phyloP scores from a whole-genome alignment of 2,113 vertebrate genomes.

The Cephalopterus ornatus region DNA sequence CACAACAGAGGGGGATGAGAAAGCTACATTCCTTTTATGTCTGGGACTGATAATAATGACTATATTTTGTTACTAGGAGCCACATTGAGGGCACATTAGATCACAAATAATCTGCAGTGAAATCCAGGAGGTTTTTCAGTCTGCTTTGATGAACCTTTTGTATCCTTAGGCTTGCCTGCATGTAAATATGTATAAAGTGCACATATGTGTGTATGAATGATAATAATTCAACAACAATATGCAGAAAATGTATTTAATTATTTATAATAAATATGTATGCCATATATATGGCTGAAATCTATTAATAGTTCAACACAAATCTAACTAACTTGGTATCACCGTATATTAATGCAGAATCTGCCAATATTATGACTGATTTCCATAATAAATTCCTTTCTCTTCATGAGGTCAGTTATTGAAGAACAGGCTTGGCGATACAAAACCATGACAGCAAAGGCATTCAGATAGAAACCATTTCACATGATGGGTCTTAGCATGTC shows the following conservation, averaged over 20 bases:
- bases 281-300: neutral
- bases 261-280: neutral
- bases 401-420: neutral
- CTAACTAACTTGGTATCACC: neutral
- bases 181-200: neutral
- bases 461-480: neutral
- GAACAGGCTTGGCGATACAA: neutral
- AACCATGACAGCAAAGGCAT: neutral
- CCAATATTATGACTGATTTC: neutral
- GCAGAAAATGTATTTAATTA: neutral
- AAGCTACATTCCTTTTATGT: neutral
- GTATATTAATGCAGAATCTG: neutral
- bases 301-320: neutral
- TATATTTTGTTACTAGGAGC: neutral
- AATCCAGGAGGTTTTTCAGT: neutral
- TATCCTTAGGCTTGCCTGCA: accelerated
- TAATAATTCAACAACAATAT: neutral
- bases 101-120: neutral
- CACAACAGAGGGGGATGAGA: neutral
- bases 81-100: neutral
- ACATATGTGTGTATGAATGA: neutral
- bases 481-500: neutral
- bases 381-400: neutral
- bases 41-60: neutral
- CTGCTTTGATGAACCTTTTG: neutral